phyloP scores from a whole-genome alignment of 2,113 vertebrate species.

The Gopherus evgoodei region DNA sequence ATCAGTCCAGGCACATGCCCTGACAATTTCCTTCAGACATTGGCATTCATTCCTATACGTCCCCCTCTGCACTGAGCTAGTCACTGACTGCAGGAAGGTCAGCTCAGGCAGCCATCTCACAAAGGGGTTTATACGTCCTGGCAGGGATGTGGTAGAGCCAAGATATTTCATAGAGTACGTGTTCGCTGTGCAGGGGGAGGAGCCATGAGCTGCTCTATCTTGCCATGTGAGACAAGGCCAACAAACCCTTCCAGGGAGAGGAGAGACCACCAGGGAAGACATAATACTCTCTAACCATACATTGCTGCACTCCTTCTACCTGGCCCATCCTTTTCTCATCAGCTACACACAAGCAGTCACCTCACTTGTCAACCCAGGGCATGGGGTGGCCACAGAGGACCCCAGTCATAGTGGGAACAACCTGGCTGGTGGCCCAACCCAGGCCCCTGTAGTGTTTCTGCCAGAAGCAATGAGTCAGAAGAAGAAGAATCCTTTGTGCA shows the following conservation, averaged over 20 bases:
- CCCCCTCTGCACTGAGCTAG: neutral
- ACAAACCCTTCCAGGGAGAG: neutral
- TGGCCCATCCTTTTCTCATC: neutral
- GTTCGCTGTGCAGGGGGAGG: neutral
- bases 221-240: neutral
- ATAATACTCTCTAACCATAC: neutral
- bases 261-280: neutral
- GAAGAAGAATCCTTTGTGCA: neutral
- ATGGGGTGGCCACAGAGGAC: neutral
- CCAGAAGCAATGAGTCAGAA: neutral
- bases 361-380: neutral
- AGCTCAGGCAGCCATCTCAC: neutral
- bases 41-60: neutral
- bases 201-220: neutral
- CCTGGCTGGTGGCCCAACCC: neutral
- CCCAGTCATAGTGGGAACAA: no score
- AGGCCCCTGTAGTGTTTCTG: neutral
- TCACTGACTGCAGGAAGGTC: neutral
- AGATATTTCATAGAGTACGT: neutral
- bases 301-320: neutral
- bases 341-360: neutral
- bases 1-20: neutral
- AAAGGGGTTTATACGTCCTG: neutral
- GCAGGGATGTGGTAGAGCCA: neutral
- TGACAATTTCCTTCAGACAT: neutral